Evolutionary conservation across 2,797 vertebrate genomes (phyloP), one percentile per base, ranked within the genome.

Genomic region (Pteronotus mesoamericanus): DNA sequence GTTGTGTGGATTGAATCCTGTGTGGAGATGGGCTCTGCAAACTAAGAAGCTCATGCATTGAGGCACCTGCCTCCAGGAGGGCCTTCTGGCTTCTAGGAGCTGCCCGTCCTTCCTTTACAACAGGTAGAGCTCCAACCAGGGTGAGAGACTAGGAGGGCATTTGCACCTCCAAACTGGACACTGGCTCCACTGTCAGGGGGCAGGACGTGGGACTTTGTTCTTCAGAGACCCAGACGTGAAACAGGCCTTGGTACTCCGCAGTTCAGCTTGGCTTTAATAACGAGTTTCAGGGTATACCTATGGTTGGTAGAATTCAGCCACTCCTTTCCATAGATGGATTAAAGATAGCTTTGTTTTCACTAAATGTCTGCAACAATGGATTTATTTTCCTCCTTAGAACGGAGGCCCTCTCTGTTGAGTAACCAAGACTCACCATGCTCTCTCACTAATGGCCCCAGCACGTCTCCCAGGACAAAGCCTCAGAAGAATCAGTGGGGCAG

Each of bases 251-350:
- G 26, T 29, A 55, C 18, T 46, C 61, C 34, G 37, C 24, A 37
- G 14, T n/a, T 44, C 86, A 72, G 57, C 14, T 53, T 57, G 44
- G 53, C 32, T 87, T 83, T 87, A 42, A 32, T 69, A 86, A n/a
- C 12, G 22, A 80, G 82, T 57, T 96, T 97, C 77, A 90, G n/a
- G 51, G 66, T 29, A 8, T 61, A 22, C 94, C 51, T 46, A 46
- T 61, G 96, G 74, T 85, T 77, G 74, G 93, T 89, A 29, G 61
- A 88, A 24, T 26, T 34, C 80, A 95, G 46, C 59, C 51, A 88
- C 94, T 96, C 18, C 34, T 77, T 91, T 83, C 92, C 64, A 80
- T 39, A 42, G 37, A 59, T 44, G 53, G 84, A 84, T 96, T 87
- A 77, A 84, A 95, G 42, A 51, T 7, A 86, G 66, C 46, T 95